Evolutionary conservation across 2,888 invertebrate species (phyloP).

Genomic region (Drosophila kanekoi): DNA sequence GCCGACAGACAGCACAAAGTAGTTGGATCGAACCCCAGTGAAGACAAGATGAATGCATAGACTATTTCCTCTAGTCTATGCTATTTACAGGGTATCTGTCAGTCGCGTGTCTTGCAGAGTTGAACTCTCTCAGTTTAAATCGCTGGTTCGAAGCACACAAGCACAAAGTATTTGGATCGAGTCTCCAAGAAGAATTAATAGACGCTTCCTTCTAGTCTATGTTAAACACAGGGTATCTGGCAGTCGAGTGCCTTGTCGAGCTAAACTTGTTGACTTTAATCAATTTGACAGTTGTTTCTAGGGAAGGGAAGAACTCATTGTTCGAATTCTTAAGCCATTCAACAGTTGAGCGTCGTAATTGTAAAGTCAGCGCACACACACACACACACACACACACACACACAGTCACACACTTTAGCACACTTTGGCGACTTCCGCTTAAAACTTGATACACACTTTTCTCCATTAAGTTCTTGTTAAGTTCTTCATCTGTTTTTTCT

Average conservation of each 20-base stretch:
- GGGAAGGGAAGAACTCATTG: neutral
- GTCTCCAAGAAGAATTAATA: neutral
- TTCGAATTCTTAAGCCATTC: conserved; percentile 16
- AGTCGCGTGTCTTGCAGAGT: neutral
- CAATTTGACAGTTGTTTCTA: conserved; percentile 7
- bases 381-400: neutral
- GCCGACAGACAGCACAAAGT: neutral
- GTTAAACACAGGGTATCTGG: neutral
- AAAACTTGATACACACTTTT: neutral
- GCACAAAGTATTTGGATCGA: too few species aligned
- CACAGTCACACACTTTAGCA: neutral
- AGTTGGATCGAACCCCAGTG: neutral
- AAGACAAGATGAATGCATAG: neutral
- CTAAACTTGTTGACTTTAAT: conserved; percentile 1
- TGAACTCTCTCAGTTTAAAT: neutral
- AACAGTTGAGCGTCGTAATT: conserved; percentile 15
- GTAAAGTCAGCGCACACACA: conserved; percentile 11
- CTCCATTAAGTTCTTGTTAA: neutral
- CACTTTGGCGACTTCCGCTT: neutral
- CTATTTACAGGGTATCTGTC: neutral
- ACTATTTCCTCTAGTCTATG: neutral
- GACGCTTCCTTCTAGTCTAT: neutral
- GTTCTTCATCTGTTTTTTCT: neutral
- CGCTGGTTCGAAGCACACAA: too few species aligned
- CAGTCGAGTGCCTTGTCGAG: neutral